A percentile compares a stretch with the other conserved stretches of the same genome.
These are phyloP conservation scores for Pempheris klunzingeri DNA, from an alignment of 2,797 vertebrate genomes.

Conservation along the genomic window DNA sequence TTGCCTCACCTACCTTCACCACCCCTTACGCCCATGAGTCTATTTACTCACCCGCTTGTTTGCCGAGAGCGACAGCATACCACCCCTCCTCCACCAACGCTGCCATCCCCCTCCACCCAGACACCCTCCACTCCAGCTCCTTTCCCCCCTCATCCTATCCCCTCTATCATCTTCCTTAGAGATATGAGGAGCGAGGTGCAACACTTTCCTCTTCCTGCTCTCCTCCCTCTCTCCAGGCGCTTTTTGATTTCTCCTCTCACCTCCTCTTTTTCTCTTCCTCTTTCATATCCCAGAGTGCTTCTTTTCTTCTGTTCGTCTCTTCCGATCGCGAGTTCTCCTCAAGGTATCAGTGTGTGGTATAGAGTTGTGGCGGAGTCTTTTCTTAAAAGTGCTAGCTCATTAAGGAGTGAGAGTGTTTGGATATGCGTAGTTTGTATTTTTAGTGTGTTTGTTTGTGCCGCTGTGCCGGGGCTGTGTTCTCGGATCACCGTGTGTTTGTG, in stretches of 20 bases:
- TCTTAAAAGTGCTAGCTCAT: slow-evolving; percentile 89
- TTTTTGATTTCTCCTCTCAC: slow-evolving; percentile 84
- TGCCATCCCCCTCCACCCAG: slow-evolving; percentile 57
- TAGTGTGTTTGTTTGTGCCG: slow-evolving; percentile 88
- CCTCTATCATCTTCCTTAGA: slow-evolving; percentile 86
- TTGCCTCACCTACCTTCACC: slow-evolving; percentile 73
- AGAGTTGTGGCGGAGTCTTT: slow-evolving; percentile 82
- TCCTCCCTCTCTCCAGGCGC: slow-evolving; percentile 84
- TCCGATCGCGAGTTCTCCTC: slow-evolving; percentile 86
- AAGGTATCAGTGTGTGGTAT: slow-evolving; percentile 86
- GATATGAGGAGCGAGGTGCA: slow-evolving; percentile 85
- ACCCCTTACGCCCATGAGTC: slow-evolving; percentile 83
- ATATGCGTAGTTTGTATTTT: slow-evolving; percentile 90
- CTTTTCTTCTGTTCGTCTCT: slow-evolving; percentile 82
- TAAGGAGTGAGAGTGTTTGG: slow-evolving; percentile 88
- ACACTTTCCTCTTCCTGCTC: slow-evolving; percentile 85
- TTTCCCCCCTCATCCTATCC: slow-evolving; percentile 62
- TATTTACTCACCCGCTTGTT: slow-evolving; percentile 86
- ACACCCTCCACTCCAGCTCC: slow-evolving; percentile 62
- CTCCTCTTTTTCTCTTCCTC: slow-evolving; percentile 79
- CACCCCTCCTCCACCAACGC: slow-evolving; percentile 64
- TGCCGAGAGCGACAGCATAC: slow-evolving; percentile 83
- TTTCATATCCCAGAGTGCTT: slow-evolving; percentile 82
- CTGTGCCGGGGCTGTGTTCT: slow-evolving; percentile 83
- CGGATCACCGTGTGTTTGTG: slow-evolving; percentile 63